These are phyloP conservation scores for Pegoplata infirma DNA, from an alignment of 2,888 invertebrate genomes.

Conservation along the genomic window DNA sequence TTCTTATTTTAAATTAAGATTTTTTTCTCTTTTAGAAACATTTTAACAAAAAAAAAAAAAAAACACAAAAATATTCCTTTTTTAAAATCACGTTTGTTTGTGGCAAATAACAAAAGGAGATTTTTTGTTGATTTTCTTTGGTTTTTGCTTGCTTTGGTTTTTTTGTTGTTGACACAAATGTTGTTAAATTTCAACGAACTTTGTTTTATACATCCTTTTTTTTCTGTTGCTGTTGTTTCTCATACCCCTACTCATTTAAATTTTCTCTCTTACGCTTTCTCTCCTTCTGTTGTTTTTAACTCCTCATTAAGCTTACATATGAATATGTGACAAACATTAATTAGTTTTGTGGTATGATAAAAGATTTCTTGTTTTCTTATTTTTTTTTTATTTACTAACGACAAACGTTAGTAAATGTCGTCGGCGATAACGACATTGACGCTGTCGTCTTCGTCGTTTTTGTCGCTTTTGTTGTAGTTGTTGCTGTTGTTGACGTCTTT, in stretches of 20 bases:
- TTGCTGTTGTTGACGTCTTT: slow-evolving; percentile 9
- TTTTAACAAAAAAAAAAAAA: slow-evolving; percentile 3
- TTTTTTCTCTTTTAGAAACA: background rate
- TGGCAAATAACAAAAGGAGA: slow-evolving; percentile 5
- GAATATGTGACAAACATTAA: slow-evolving; percentile 47
- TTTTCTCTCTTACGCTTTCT: slow-evolving; percentile 6
- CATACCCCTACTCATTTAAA: background rate
- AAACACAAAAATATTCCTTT: no score
- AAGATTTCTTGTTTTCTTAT: slow-evolving; percentile 15
- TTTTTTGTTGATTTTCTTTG: background rate
- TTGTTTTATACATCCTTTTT: slow-evolving; percentile 14
- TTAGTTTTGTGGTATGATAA: slow-evolving; percentile 54
- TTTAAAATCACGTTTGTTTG: slow-evolving; percentile 26
- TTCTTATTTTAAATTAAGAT: background rate
- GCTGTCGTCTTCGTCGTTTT: no score
- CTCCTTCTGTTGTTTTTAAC: background rate
- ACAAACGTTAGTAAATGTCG: background rate
- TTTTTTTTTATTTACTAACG: background rate
- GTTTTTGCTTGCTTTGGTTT: background rate
- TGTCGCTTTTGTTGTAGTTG: no score
- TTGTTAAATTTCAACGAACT: slow-evolving; percentile 17
- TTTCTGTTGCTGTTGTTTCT: background rate
- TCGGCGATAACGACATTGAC: background rate
- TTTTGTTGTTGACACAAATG: slow-evolving; percentile 15
- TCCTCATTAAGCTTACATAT: background rate